Base-by-base conservation (phyloP, 2,113 vertebrate species). In the Haliaeetus leucogaster region DNA sequence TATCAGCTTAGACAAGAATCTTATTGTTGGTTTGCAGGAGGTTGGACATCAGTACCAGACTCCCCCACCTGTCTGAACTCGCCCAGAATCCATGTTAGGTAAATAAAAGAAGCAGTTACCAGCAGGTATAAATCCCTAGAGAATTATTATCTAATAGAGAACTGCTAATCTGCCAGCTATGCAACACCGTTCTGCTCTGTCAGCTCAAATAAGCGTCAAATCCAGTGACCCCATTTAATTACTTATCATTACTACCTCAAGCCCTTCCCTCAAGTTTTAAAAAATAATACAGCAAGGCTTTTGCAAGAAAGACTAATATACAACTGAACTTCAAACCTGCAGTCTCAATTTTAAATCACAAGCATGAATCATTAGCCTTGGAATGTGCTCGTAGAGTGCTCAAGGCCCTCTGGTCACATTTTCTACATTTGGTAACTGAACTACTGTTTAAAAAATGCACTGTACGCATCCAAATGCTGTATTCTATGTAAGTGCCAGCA, bases 371-470 rank as follows among this genome's bases (percentile, higher is more conserved):
- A 36, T 26, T 23, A 38, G 91, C 66, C 43, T 87, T 82, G 93
- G 95, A 87, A 91, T 82, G 89, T 0, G 1, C 68, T 18, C 22
- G 27, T 13, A 20, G 43, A 45, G 53, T 1, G 10, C 78, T 73
- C 71, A 29, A 8, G 86, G 53, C 58, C 73, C 66, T 89, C 93
- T 36, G 62, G 48, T 53, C 91, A 76, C 72, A 43, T 62, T 47
- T 87, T 50, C 82, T 80, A 25, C 82, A 13, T 45, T 23, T 52
- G 82, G 66, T 23, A 89, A 80, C 66, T 18, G 40, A 78, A 61
- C 36, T 29, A 5, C 91, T 18, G 26, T 80, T 93, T 86, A 52
- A 93, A 93, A 95, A 95, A 90, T 11, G 82, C 85, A 18, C 76
- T 1, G 2, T 40, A 11, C 0, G 2, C 62, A 11, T 45, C 63